phyloP scores from a whole-genome alignment of 2,888 invertebrate species.

The Polietes domitor region DNA sequence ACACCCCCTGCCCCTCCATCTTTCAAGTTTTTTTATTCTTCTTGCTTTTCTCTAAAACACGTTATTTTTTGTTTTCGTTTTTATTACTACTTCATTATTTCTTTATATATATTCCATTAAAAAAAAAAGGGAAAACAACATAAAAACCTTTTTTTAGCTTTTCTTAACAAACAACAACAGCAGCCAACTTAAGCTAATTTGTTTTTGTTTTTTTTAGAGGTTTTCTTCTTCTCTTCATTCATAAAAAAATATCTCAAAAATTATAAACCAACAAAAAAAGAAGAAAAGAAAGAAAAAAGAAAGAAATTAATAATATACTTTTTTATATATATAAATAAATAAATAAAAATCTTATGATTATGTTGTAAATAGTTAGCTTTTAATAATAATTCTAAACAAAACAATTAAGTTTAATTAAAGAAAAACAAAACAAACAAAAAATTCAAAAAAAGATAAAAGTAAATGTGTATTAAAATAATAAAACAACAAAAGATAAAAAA shows the following conservation, averaged over 20 bases:
- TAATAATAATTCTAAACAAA: slow-evolving; percentile 58
- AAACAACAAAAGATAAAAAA: slow-evolving; percentile 60
- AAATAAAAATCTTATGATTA: slow-evolving; percentile 64
- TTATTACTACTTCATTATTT: slow-evolving; percentile 1
- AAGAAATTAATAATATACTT: slow-evolving; percentile 46
- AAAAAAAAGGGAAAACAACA: not conserved
- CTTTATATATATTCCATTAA: slow-evolving; percentile 34
- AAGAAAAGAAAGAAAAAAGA: slow-evolving; percentile 10
- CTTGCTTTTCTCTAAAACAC: not conserved
- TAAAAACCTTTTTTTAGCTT: not conserved
- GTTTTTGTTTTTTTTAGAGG: slow-evolving; percentile 5
- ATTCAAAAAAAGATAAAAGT: slow-evolving; percentile 54
- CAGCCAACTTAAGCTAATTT: slow-evolving; percentile 1
- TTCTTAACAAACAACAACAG: not conserved
- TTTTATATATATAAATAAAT: slow-evolving; percentile 47
- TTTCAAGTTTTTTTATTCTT: slow-evolving; percentile 24
- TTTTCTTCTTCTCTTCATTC: slow-evolving; percentile 46
- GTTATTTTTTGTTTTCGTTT: slow-evolving; percentile 15
- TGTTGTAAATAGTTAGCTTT: slow-evolving; percentile 66
- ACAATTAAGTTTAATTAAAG: slow-evolving; percentile 62
- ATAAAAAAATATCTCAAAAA: slow-evolving; percentile 58
- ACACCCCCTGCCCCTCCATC: not conserved
- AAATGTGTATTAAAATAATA: slow-evolving; percentile 43
- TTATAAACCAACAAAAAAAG: slow-evolving; percentile 33
- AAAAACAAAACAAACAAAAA: slow-evolving; percentile 58